phyloP scores from a whole-genome alignment of 2,888 invertebrate genomes.

The Acronicta leporina region DNA sequence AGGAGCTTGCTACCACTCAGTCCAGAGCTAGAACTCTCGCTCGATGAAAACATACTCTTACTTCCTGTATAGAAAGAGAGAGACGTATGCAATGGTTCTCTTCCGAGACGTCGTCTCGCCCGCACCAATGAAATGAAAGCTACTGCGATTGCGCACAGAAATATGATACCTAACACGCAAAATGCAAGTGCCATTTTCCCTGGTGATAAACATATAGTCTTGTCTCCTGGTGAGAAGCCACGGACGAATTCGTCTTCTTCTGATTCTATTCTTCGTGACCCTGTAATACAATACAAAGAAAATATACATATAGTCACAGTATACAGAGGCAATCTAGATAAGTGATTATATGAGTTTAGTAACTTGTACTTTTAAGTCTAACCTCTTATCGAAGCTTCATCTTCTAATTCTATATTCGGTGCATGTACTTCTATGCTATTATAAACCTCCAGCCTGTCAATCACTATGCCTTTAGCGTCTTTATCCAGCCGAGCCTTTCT shows the following conservation, averaged over 20 bases:
- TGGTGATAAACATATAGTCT: slow-evolving; percentile 92
- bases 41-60: slow-evolving; percentile 90
- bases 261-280: slow-evolving; percentile 82
- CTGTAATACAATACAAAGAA: slow-evolving; percentile 62
- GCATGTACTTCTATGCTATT: slow-evolving; percentile 94
- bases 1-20: slow-evolving; percentile 90
- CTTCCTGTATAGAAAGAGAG: slow-evolving; percentile 89
- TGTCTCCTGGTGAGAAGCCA: slow-evolving; percentile 88
- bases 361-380: slow-evolving; percentile 8
- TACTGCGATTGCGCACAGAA: slow-evolving; percentile 92
- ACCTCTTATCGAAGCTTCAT: slow-evolving; percentile 88
- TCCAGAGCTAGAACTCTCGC: slow-evolving; percentile 89
- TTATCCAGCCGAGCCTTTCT: slow-evolving; percentile 85
- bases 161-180: slow-evolving; percentile 92
- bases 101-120: slow-evolving; percentile 86
- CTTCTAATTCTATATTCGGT: slow-evolving; percentile 93
- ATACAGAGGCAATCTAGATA: no score
- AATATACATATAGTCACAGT: not conserved
- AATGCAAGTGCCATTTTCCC: slow-evolving; percentile 94
- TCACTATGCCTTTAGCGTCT: slow-evolving; percentile 88
- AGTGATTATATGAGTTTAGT: no score
- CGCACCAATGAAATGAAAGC: slow-evolving; percentile 91
- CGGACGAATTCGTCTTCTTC: slow-evolving; percentile 80
- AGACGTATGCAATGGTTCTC: slow-evolving; percentile 86
- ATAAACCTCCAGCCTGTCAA: slow-evolving; percentile 92